Conservation (phyloP, 2,888 invertebrate species). For the Conops quadrifasciatus region DNA sequence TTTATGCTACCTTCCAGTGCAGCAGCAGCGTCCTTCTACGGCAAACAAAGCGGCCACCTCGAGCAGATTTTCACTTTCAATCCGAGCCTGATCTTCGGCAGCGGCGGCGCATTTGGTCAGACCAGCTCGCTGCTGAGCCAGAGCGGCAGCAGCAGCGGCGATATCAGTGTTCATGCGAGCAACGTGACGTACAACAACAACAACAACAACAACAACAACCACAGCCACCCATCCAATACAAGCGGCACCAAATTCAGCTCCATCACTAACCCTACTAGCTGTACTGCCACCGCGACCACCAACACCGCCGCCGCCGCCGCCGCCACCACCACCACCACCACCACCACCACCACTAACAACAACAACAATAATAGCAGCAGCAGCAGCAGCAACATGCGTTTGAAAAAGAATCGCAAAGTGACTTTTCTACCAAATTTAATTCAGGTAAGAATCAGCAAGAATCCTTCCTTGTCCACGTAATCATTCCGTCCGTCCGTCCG, state of each 20-base stretch:
- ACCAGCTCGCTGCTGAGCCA: conserved; percentile 4
- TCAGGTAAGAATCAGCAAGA: conserved; percentile 55
- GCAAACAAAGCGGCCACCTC: conserved; percentile 50
- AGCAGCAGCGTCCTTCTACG: conserved; percentile 49
- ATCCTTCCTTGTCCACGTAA: neutral
- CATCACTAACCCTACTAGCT: conserved; percentile 17
- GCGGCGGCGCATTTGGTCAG: conserved; percentile 38
- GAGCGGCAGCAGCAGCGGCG: conserved; percentile 35
- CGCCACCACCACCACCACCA: conserved; percentile 42
- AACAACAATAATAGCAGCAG: conserved; percentile 33
- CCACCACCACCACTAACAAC: conserved; percentile 32
- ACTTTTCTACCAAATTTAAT: conserved; percentile 64
- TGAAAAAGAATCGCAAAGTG: conserved; percentile 65
- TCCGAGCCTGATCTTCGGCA: conserved; percentile 52
- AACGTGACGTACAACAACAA: conserved; percentile 37
- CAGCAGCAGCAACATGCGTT: conserved; percentile 58
- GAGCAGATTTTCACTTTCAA: conserved; percentile 57
- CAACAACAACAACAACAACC: conserved; percentile 34
- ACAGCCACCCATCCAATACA: conserved; percentile 38
- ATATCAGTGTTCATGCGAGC: conserved; percentile 26
- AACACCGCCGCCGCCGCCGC: conserved; percentile 31
- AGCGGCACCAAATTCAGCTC: conserved; percentile 25
- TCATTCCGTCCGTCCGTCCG: neutral
- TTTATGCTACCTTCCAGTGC: conserved; percentile 59
- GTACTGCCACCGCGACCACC: conserved; percentile 30